Evolutionary conservation across 2,888 invertebrate species (phyloP).

Genomic region (Lasioglossum morio): DNA sequence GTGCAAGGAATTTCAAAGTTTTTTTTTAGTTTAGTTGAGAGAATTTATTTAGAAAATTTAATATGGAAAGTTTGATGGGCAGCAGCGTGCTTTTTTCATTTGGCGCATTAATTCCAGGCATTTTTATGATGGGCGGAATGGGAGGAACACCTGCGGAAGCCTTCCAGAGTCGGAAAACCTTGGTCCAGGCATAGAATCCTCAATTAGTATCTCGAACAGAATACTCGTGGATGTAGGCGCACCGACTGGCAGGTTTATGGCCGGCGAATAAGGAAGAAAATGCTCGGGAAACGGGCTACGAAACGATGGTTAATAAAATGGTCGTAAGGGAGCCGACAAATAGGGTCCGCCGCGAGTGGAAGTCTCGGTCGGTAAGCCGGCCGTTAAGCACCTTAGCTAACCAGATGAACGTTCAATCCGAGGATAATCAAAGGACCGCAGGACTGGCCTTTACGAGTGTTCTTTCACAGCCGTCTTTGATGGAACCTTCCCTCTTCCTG

Average conservation of each 20-base stretch:
- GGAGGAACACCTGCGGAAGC: neutral
- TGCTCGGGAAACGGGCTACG: conserved; percentile 23
- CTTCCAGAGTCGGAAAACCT: neutral
- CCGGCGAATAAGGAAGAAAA: conserved; percentile 39
- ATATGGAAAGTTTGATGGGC: neutral
- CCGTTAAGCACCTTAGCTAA: conserved; percentile 54
- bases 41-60: neutral
- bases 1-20: neutral
- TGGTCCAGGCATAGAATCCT: conserved; percentile 29
- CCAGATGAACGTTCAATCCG: conserved; percentile 50
- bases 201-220: conserved; percentile 59
- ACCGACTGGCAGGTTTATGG: conserved; percentile 21
- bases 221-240: conserved; percentile 3
- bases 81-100: neutral
- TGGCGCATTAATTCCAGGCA: neutral
- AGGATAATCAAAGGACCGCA: conserved; percentile 49
- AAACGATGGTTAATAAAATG: conserved; percentile 49
- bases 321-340: conserved; percentile 55
- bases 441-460: conserved; percentile 34
- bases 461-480: conserved; percentile 28
- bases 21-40: too few relatives aligned
- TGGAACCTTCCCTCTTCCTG: neutral
- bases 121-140: neutral
- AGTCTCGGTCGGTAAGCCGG: conserved; percentile 29
- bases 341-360: conserved; percentile 51